Percentiles rank a stretch among this genome's conserved stretches.
phyloP scores from a whole-genome alignment of 2,797 vertebrate genomes.

The Clarias platycephalus region DNA sequence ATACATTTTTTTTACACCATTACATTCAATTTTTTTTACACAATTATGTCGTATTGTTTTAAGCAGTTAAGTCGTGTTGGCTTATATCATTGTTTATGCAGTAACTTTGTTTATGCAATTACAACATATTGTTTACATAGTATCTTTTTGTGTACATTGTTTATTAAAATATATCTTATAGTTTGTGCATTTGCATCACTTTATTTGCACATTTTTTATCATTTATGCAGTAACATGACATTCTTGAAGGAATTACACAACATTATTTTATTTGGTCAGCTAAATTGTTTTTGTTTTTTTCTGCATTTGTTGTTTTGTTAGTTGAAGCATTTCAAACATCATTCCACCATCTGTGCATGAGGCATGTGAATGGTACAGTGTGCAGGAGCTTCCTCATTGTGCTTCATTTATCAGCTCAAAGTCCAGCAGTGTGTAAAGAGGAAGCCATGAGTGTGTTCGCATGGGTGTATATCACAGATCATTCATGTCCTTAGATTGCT shows the following conservation, averaged over 20 bases:
- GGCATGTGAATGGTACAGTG: not conserved
- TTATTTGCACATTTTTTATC: not conserved
- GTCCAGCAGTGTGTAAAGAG: slow-evolving; percentile 34
- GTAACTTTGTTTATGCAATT: not conserved
- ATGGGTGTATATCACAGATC: not conserved
- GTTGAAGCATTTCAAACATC: not conserved
- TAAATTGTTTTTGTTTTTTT: not conserved
- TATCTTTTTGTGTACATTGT: not conserved
- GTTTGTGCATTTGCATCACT: not conserved
- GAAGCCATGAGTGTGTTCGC: not conserved
- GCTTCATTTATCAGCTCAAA: slow-evolving; percentile 22
- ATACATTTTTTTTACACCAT: not conserved
- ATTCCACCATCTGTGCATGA: not conserved
- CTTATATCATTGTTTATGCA: not conserved
- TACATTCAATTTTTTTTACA: not conserved
- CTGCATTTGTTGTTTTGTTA: not conserved
- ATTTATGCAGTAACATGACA: not conserved
- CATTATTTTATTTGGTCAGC: not conserved
- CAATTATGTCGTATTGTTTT: not conserved
- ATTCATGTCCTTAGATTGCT: not conserved
- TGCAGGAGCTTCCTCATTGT: slow-evolving; percentile 43
- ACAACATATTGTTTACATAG: not conserved
- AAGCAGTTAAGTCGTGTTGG: not conserved
- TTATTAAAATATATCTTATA: not conserved
- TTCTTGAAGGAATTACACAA: not conserved